Evolutionary conservation across 2,888 invertebrate species (phyloP).

Genomic region (Aleiodes testaceus): DNA sequence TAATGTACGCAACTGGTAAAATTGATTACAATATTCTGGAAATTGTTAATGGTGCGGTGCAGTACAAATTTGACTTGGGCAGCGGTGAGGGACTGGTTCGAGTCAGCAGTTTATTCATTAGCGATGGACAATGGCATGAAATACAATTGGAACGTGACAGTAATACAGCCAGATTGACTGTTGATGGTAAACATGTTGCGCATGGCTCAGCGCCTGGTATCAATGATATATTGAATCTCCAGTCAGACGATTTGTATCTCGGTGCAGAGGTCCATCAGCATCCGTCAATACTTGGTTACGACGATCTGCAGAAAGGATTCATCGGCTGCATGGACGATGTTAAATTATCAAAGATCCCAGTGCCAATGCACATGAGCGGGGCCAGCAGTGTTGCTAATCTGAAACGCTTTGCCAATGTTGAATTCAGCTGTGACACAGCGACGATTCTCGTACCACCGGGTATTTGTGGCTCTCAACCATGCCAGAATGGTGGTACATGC

Average conservation of each 20-base stretch:
- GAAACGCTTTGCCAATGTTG: constrained; percentile 81
- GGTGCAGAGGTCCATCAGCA: constrained; percentile 88
- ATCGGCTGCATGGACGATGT: constrained; percentile 94
- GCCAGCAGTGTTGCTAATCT: constrained; percentile 78
- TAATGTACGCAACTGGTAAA: constrained; percentile 89
- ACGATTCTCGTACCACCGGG: constrained; percentile 77
- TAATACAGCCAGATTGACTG: constrained; percentile 83
- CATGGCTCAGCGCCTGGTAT: constrained; percentile 86
- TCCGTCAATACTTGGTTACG: constrained; percentile 81
- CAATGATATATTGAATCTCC: constrained; percentile 89
- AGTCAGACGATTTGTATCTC: constrained; percentile 87
- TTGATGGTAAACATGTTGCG: constrained; percentile 84
- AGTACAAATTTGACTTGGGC: constrained; percentile 94
- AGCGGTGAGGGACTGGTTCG: constrained; percentile 90
- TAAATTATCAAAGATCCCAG: constrained; percentile 81
- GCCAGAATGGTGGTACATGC: constrained; percentile 84
- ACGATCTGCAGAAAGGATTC: constrained; percentile 89
- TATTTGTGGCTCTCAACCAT: constrained; percentile 85
- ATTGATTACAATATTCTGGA: constrained; percentile 93
- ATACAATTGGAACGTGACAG: constrained; percentile 86
- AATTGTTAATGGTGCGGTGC: constrained; percentile 88
- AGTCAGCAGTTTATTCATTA: constrained; percentile 83
- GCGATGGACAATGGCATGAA: constrained; percentile 90
- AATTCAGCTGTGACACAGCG: constrained; percentile 80
- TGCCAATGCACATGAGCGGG: constrained; percentile 84